Base-by-base conservation (phyloP, 2,113 vertebrate genomes). In the Mugil cephalus region DNA sequence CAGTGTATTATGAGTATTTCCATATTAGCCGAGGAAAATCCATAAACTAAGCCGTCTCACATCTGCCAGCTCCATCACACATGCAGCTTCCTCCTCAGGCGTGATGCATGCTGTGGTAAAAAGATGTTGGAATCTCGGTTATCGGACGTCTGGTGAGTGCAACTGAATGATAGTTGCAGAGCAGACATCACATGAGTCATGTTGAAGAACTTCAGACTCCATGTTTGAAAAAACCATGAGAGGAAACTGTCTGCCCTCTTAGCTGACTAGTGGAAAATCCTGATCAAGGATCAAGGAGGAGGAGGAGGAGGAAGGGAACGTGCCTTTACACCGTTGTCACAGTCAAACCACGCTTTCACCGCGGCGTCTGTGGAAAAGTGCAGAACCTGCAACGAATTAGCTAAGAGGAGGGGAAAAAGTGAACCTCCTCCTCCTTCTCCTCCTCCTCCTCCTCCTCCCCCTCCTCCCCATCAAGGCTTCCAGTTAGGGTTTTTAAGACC, bases 251-350 rank as follows among this genome's bases (percentile, higher is more conserved):
- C 75, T 80, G 73, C 61, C 50, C 42, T 18, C 58, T 65, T 48
- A 58, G 80, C 74, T 85, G 80, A 79, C 69, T 87, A 24, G 81
- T 91, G 93, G 92, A 94, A 94, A 94, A 89, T 82, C 48, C 59
- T 71, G 78, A 71, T 87, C 82, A 78, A 79, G 89, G n/a, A n/a
- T n/a, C n/a, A n/a, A n/a, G n/a, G n/a, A n/a, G n/a, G n/a, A n/a
- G n/a, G n/a, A n/a, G n/a, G 69, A 38, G 67, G 55, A 51, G 35
- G 53, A 77, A 36, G 68, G 60, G 48, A 47, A 50, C 68, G 18
- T 82, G 76, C 79, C 72, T 74, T 84, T 79, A 80, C 50, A 38
- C 64, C 47, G 43, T 74, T 70, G 82, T 92, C 85, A 87, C 83
- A 38, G 75, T 69, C 63, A 75, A 80, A 53, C 39, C 17, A 43